phyloP scores from a whole-genome alignment of 2,888 invertebrate genomes.

The Eucera pruinosa region DNA sequence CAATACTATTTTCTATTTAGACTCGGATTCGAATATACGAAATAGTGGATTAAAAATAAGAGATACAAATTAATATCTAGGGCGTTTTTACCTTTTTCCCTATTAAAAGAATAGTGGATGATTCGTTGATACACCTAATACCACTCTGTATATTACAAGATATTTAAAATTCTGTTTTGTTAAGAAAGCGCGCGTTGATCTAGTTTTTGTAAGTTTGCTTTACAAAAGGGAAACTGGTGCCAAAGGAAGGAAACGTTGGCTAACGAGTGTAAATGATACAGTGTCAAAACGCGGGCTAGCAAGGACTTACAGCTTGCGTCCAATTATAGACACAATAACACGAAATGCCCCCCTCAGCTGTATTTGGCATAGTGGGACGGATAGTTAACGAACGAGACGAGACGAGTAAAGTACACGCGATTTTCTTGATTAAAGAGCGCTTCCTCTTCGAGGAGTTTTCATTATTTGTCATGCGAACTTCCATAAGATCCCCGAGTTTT shows the following conservation, averaged over 20 bases:
- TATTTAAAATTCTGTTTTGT: too few relatives aligned
- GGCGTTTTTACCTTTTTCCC: too few relatives aligned
- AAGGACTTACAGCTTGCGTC: not conserved
- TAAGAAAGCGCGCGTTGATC: too few relatives aligned
- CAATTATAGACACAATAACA: constrained; percentile 36
- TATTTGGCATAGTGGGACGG: not conserved
- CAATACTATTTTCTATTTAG: too few relatives aligned
- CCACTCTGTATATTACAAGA: too few relatives aligned
- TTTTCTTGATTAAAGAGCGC: constrained; percentile 36
- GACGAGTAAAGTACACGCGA: constrained; percentile 19
- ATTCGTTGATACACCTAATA: too few relatives aligned
- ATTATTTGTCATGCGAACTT: not conserved
- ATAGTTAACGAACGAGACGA: constrained; percentile 1
- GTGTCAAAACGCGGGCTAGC: not conserved
- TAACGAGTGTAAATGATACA: constrained; percentile 3
- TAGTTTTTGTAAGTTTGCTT: too few relatives aligned
- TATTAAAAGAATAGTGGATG: too few relatives aligned
- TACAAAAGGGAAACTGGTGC: too few relatives aligned
- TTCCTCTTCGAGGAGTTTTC: not conserved
- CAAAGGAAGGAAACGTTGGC: not conserved
- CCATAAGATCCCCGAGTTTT: not conserved
- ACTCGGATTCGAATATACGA: too few relatives aligned
- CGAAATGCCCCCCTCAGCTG: not conserved
- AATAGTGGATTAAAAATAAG: too few relatives aligned
- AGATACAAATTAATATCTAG: too few relatives aligned